Evolutionary conservation across 2,113 vertebrate species (phyloP).

Genomic region (Camelus bactrianus): DNA sequence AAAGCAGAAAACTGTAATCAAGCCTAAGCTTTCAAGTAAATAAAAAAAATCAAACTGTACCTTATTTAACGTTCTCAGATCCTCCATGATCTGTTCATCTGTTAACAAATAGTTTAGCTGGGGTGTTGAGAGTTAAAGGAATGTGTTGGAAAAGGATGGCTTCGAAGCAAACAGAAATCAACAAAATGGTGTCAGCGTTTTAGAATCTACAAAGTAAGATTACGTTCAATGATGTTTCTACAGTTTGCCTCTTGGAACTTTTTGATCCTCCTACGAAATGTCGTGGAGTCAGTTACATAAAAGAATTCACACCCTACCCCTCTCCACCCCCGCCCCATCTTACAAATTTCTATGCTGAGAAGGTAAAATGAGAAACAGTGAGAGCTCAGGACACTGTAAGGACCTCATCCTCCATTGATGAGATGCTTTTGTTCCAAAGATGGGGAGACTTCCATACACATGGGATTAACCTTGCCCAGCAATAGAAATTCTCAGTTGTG

Average conservation of each 20-base stretch:
- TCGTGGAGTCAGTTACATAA: not conserved
- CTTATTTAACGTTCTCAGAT: constrained; percentile 97
- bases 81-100: constrained; percentile 99
- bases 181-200: not conserved
- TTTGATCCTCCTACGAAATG: not conserved
- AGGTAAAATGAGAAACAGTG: not conserved
- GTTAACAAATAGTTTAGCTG: constrained; percentile 98
- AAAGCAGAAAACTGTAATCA: not conserved
- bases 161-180: constrained; percentile 28
- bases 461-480: not conserved
- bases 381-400: not conserved
- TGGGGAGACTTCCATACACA: not conserved
- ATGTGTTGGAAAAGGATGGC: not conserved
- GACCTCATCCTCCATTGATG: not conserved
- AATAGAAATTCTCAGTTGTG: not conserved
- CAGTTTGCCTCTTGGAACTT: not conserved
- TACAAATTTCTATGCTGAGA: not conserved
- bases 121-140: constrained; percentile 93
- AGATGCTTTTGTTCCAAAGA: not conserved
- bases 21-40: not conserved
- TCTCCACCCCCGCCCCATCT: not conserved
- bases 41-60: constrained; percentile 80
- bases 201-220: not conserved
- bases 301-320: not conserved
- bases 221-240: not conserved